Base-by-base conservation (phyloP, 30 jellyfish, hydroid and myxozoan species). In the Aurelia coerulea region DNA sequence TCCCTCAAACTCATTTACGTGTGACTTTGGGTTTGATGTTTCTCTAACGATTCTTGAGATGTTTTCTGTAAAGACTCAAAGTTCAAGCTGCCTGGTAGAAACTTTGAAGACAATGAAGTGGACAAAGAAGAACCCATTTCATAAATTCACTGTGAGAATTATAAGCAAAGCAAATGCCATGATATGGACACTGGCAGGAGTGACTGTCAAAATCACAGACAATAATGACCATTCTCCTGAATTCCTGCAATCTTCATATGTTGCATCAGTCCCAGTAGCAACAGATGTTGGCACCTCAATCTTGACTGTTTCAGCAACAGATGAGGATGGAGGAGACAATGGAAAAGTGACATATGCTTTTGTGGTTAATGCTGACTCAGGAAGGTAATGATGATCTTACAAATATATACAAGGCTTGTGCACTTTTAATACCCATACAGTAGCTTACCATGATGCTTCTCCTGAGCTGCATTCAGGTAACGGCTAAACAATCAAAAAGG, bases 21-120 rank as follows among this genome's bases (percentile, higher is more conserved):
- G 98, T 80, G 97, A 62, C 31, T 94, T 90, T 69, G 97, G 97
- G 8, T 72, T 52, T 34, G 93, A 85, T 63, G 96, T 74, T 42
- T 78, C 98, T 4, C 97, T 97, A 42, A 77, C 71, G 29, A 79
- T 94, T 58, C 79, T 94, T 50, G 69, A 60, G 14, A 49, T 68
- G 76, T 94, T 94, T 67, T 7, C 84, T 1, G 73, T 94, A 74
- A 88, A 52, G 42, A 94, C 98, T 9, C 97, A 90, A 59, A 46
- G 83, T 37, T 29, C 88, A 54, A 66, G 97, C 68, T 94, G 98
- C 56, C 68, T 86, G 23, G 89, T 94, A 17, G 91, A 86, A 71
- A 80, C 90, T 17, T 17, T 83, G 23, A 81, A 68, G 23, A 56
- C 73, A 1, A 64, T 85, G 62, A 73, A 78, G 42, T 94, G 98